Evolutionary conservation across 2,888 invertebrate species (phyloP), one percentile per base, ranked within the genome.

Genomic region (Carpatolechia fugitivella): DNA sequence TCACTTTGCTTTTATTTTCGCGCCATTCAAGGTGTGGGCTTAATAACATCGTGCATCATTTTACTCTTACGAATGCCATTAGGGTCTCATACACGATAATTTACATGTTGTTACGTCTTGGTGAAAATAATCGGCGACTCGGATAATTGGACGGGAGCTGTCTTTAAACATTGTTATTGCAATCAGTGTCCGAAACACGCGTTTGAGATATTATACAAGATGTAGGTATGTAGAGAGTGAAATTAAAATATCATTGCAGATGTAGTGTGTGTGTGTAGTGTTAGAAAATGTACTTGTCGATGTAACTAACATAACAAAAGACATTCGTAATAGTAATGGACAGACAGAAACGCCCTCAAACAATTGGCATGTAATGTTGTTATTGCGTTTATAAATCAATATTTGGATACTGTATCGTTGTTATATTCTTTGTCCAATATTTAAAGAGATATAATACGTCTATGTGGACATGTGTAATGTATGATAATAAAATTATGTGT

Each of bases 101-200:
- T 77, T 74, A 67, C 69, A 70, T 76, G 74, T 72, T 72, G 72
- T 80, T 76, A 74, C 72, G 77, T 78, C 67, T 70, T 61, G 60
- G 69, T 66, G 71, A 77, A 79, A 80, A 78, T 73, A 76, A 76
- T 76, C 56, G 69, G n/a, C 47, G 66, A 66, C 66, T 61, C 69
- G 63, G 66, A 68, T 73, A 64, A 66, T 68, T 63, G 61, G 64
- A 61, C 62, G 46, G 64, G 59, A 52, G 56, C 54, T 35, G 52
- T 73, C 74, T 79, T 77, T 74, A 74, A 69, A 66, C 68, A 76
- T 75, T 72, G 71, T 77, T 44, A 44, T 20, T 24, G n/a, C 13
- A 13, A 70, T 74, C 73, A 60, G 58, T 66, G 68, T 68, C 67
- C 62, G 61, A 44, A 13, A 44, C 44, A n/a, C 24, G 44, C 24